Evolutionary conservation across 2,113 vertebrate species (phyloP).

Genomic region (Dunckerocampus dactyliophorus): DNA sequence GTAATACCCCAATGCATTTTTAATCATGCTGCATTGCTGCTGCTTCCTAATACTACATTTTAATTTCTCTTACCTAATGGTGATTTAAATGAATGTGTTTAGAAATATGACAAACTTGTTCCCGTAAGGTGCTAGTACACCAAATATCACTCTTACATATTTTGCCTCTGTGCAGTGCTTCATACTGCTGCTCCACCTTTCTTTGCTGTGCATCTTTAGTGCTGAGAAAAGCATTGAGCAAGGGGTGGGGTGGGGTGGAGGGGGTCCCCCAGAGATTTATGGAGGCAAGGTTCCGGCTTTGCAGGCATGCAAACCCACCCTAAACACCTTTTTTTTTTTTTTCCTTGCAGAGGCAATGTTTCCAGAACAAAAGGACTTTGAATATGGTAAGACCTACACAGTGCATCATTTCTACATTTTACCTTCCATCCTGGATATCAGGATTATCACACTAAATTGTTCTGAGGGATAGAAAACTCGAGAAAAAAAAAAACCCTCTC

Average conservation of each 20-base stretch:
- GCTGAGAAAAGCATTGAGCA: slow-evolving; percentile 6
- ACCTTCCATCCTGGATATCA: no score
- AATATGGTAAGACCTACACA: slow-evolving; percentile 67
- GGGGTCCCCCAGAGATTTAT: slow-evolving; percentile 21
- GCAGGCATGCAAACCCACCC: slow-evolving; percentile 11
- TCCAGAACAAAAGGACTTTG: slow-evolving; percentile 69
- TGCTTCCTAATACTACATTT: not conserved
- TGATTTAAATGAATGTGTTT: not conserved
- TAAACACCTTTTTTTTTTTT: not conserved
- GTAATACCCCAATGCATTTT: not conserved
- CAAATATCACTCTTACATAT: no score
- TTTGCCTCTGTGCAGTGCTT: not conserved
- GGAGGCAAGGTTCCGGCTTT: slow-evolving; percentile 45
- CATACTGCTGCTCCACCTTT: not conserved
- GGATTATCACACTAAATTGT: no score
- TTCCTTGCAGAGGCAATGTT: slow-evolving; percentile 54
- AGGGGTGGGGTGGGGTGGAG: not conserved
- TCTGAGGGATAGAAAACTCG: no score
- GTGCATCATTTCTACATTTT: no score
- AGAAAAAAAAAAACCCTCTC: no score
- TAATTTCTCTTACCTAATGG: not conserved
- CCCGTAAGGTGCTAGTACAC: no score
- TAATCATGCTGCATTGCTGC: not conserved
- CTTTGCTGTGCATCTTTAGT: slow-evolving; percentile 2
- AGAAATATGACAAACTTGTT: not conserved